A percentile compares a stretch with the other conserved stretches of the same genome.
Evolutionary conservation across 2,888 invertebrate genomes (phyloP).

Genomic region (Ellobium chinense): DNA sequence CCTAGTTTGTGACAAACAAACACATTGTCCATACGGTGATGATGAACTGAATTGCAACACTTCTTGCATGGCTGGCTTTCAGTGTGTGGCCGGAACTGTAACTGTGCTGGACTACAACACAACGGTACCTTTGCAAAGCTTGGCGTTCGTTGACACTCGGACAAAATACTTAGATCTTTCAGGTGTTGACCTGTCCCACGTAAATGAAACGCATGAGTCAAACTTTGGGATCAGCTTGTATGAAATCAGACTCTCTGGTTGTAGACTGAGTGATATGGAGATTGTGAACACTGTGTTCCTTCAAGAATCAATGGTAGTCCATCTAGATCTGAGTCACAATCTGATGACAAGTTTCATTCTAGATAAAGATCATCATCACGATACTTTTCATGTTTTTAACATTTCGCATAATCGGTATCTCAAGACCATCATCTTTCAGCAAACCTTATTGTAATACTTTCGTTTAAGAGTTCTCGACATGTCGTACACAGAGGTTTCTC

Average conservation of each 20-base stretch:
- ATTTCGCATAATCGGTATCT: no score
- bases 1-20: constrained; percentile 53
- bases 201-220: no score
- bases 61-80: constrained; percentile 46
- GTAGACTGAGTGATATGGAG: neutral
- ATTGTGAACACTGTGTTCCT: no score
- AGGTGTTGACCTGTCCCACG: neutral
- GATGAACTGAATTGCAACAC: constrained; percentile 55
- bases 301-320: no score
- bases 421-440: no score
- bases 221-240: neutral
- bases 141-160: constrained; percentile 15
- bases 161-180: neutral
- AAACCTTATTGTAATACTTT: no score
- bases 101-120: constrained; percentile 25
- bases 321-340: no score
- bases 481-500: neutral
- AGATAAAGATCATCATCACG: no score
- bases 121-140: neutral
- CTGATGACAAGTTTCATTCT: no score
- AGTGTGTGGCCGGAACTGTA: constrained; percentile 43
- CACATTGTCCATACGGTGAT: constrained; percentile 51
- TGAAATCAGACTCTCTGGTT: neutral
- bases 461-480: constrained; percentile 11
- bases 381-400: no score